Evolutionary conservation across 2,888 invertebrate genomes (phyloP), one percentile per base, ranked within the genome.

Genomic region (Brachypalpus laphriformis): DNA sequence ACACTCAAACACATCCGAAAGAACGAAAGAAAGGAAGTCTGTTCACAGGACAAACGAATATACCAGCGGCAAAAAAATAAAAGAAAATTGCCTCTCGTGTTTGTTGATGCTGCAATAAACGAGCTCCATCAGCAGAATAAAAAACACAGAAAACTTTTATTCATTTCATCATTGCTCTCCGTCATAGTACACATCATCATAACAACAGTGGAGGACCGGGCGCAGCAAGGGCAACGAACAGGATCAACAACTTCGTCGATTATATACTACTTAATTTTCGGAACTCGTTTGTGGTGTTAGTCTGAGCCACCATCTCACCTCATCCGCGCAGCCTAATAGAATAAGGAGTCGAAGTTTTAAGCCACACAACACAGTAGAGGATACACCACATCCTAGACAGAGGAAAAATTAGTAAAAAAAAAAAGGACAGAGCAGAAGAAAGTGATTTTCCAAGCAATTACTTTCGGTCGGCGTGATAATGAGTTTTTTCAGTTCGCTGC

Each of bases 401-500:
- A 37, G 31, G 9, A 6, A 37, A 11, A 18, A n/a, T n/a, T n/a
- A n/a, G n/a, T n/a, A 14, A n/a, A 28, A 34, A 56, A 9, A 56
- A 22, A 20, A 42, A 49, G 71, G 51, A 59, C 68, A 40, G 66
- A 57, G 40, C 18, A 47, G 51, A 76, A 49, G 66, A 80, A 66
- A 71, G 75, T 72, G 86, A 86, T 82, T 86, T 86, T 86, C 76
- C 86, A 82, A 82, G 37, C 68, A 76, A 86, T 86, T 86, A 77
- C 86, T 63, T 71, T 51, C 76, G 81, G 65, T 47, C 61, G 86
- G 56, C 72, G 72, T 61, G 76, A 86, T 86, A 87, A 97, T 97
- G 97, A 97, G 97, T 94, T 97, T 97, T 93, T 95, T 97, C 91
- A 95, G 95, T 91, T 96, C 96, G 45, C 92, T 97, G 89, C 96